These are phyloP conservation scores for Patiria pectinifera DNA, from an alignment of 53 echinoderm and acorn worm genomes.

Conservation along the genomic window DNA sequence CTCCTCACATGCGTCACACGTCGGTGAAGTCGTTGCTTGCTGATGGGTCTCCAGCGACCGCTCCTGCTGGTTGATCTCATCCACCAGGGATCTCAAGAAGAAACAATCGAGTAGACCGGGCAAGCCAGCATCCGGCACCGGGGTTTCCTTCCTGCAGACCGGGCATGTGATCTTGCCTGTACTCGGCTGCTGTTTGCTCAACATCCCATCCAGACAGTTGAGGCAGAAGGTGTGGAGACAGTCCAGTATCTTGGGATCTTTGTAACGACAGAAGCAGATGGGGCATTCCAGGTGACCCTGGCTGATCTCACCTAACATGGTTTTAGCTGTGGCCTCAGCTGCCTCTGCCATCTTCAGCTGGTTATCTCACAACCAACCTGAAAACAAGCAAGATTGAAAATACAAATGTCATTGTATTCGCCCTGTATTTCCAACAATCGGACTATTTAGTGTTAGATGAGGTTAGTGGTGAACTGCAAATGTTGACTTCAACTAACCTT, in stretches of 20 bases:
- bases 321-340: not conserved
- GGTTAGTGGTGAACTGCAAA: too few species aligned
- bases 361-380: not conserved
- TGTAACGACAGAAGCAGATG: conserved; percentile 26
- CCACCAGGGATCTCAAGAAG: conserved; percentile 32
- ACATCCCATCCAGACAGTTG: conserved; percentile 6
- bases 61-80: conserved; percentile 17
- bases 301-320: not conserved
- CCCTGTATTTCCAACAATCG: too few species aligned
- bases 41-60: not conserved
- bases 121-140: conserved; percentile 10
- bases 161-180: conserved; percentile 12
- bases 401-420: too few species aligned
- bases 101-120: conserved; percentile 9
- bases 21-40: not conserved
- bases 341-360: not conserved
- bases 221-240: conserved; percentile 48
- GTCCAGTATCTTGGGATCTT: conserved; percentile 24
- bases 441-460: too few species aligned
- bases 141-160: conserved; percentile 27
- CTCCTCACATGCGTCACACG: not conserved
- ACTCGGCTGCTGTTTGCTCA: not conserved
- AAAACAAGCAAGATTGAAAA: too few species aligned
- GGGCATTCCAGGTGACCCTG: conserved; percentile 35
- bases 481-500: too few species aligned